Evolutionary conservation across 2,888 invertebrate genomes (phyloP), one percentile per base, ranked within the genome.

Genomic region (Platycheirus rosarum): DNA sequence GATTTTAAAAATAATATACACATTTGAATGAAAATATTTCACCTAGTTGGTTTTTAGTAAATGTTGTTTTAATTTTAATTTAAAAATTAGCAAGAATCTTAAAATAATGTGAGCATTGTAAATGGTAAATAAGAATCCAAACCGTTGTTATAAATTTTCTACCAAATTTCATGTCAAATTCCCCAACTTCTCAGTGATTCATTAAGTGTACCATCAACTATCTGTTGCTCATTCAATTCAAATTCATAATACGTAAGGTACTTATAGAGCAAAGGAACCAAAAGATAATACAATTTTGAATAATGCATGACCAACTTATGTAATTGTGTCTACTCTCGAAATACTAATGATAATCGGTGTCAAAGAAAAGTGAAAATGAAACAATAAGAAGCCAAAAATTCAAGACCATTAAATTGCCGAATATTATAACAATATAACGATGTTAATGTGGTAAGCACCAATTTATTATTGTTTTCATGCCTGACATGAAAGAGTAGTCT

Each of bases 281-380:
- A 26, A 16, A 26, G n/a, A 9, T n/a, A n/a, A n/a, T 9, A 16
- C 29, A 51, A 18, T 20, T 42, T 29, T 42, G 29, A 40, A 55
- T 55, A 37, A 55, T 55, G 23, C 40, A 40, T 55, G 37, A 55
- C 9, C 13, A 40, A 16, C 35, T 62, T 62, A 62, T 71, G 70
- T 71, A 71, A 51, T 44, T 44, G 8, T 13, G 13, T 14, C n/a
- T 53, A 20, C 53, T 29, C 32, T 66, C 53, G 66, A 66, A 53
- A 66, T n/a, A n/a, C n/a, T n/a, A n/a, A n/a, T n/a, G n/a, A n/a
- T 49, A 9, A 32, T 8, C 6, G 32, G 20, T 16, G 51, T 20
- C 44, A 51, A 18, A 32, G 16, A 29, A 71, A 71, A 71, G 70
- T 71, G 70, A 62, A 71, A 71, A 40, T 13, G 16, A 55, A 55